phyloP scores from a whole-genome alignment of 2,797 vertebrate species.

The Eupleurogrammus muticus region DNA sequence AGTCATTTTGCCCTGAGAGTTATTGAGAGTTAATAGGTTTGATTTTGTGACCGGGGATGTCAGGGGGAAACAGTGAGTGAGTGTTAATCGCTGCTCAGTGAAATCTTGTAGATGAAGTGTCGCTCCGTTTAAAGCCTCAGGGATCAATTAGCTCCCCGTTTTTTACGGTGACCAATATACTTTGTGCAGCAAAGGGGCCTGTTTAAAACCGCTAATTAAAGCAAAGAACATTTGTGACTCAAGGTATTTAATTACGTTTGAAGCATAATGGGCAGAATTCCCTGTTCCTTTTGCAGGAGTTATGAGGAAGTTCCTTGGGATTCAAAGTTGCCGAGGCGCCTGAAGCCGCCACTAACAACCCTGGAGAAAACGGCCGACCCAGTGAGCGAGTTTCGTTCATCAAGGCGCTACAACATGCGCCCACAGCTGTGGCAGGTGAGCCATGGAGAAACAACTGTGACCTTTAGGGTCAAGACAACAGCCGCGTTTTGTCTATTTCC shows the following conservation, averaged over 20 bases:
- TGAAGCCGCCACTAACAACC: constrained; percentile 65
- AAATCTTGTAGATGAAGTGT: constrained; percentile 48
- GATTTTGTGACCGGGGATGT: constrained; percentile 46
- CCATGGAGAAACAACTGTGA: background rate
- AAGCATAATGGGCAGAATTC: constrained; percentile 7
- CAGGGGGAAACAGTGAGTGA: constrained; percentile 23
- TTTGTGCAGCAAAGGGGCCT: constrained; percentile 17
- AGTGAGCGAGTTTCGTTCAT: constrained; percentile 67
- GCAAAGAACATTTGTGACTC: constrained; percentile 32
- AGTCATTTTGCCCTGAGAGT: constrained; percentile 29
- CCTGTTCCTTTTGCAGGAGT: constrained; percentile 59
- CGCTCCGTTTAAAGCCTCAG: constrained; percentile 28
- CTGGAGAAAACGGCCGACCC: constrained; percentile 72
- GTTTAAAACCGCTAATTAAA: constrained; percentile 45
- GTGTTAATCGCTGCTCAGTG: constrained; percentile 53
- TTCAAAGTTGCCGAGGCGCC: constrained; percentile 68
- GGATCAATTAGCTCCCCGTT: constrained; percentile 36
- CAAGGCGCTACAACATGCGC: constrained; percentile 66
- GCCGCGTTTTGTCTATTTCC: background rate
- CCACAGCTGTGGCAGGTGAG: constrained; percentile 83
- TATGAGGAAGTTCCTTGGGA: constrained; percentile 81
- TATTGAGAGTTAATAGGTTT: constrained; percentile 25
- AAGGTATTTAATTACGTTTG: background rate
- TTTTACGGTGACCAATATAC: constrained; percentile 39
- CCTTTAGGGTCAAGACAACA: background rate